These are phyloP conservation scores for Schrankia costaestrigalis DNA, from an alignment of 2,888 invertebrate species.

Conservation along the genomic window DNA sequence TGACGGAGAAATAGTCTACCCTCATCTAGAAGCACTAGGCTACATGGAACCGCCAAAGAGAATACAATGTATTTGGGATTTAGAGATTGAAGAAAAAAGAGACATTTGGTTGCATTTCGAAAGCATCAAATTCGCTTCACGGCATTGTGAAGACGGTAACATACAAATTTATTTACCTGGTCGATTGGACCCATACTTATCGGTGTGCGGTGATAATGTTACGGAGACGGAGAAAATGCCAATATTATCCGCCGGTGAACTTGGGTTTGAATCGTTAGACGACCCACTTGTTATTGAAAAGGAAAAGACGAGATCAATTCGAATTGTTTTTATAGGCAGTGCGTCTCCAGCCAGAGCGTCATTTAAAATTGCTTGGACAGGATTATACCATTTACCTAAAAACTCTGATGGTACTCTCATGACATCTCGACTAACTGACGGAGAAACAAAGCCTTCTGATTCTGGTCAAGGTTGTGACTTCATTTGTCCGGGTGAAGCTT, in stretches of 20 bases:
- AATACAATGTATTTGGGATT: constrained; percentile 90
- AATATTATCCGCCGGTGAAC: constrained; percentile 88
- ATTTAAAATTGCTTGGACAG: constrained; percentile 95
- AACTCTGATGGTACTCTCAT: constrained; percentile 90
- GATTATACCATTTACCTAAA: constrained; percentile 91
- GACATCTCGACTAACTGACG: constrained; percentile 87
- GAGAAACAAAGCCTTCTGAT: constrained; percentile 58
- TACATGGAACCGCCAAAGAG: constrained; percentile 84
- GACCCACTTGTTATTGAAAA: constrained; percentile 80
- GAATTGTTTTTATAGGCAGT: constrained; percentile 87
- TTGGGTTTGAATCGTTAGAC: constrained; percentile 82
- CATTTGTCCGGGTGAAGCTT: constrained; percentile 90
- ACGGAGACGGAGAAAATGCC: constrained; percentile 89
- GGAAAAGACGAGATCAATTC: constrained; percentile 82
- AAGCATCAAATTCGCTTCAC: constrained; percentile 90
- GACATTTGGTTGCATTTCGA: constrained; percentile 94
- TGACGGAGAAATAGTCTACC: constrained; percentile 93
- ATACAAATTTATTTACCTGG: constrained; percentile 90
- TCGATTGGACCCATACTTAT: constrained; percentile 86
- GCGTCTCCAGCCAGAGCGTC: constrained; percentile 91
- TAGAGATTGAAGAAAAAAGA: constrained; percentile 89
- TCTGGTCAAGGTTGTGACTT: constrained; percentile 87
- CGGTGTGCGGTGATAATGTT: constrained; percentile 93
- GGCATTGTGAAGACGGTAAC: constrained; percentile 92
- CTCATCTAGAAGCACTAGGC: constrained; percentile 89